Percentiles rank a stretch among this genome's conserved stretches.
Conservation (phyloP, 2,113 vertebrate species). For the Channa argus region DNA sequence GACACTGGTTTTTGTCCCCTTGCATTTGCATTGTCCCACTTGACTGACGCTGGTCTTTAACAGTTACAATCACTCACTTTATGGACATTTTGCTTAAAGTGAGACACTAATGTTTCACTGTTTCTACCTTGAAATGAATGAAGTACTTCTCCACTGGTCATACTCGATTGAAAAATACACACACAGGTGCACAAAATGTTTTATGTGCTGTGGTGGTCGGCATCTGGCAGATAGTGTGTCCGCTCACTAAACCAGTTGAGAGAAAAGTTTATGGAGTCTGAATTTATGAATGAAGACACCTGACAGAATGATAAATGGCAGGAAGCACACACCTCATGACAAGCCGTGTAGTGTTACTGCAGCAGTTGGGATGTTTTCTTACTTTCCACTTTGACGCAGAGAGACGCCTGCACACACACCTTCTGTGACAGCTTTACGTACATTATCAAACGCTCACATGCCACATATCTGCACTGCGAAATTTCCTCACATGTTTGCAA, state of each 20-base stretch:
- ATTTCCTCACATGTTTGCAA: not conserved
- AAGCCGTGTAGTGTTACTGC: constrained; percentile 4
- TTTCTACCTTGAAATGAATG: not conserved
- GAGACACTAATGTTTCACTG: not conserved
- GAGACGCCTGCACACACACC: not conserved
- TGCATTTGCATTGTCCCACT: no score
- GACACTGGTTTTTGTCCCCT: no score
- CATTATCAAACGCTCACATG: not conserved
- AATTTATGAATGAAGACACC: not conserved
- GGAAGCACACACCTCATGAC: constrained; percentile 1
- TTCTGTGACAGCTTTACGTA: not conserved
- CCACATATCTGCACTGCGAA: no score
- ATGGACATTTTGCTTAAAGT: not conserved
- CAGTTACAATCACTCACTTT: not conserved
- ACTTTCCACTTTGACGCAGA: not conserved
- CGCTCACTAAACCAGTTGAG: no score
- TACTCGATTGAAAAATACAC: not conserved
- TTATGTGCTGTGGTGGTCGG: no score
- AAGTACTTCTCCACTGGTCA: not conserved
- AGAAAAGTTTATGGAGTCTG: not conserved
- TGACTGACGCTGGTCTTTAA: not conserved
- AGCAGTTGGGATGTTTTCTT: not conserved
- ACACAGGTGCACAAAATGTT: not conserved
- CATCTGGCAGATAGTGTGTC: not conserved
- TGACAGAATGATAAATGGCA: not conserved